phyloP scores from a whole-genome alignment of 2,888 invertebrate genomes.

The Conomelus anceps region DNA sequence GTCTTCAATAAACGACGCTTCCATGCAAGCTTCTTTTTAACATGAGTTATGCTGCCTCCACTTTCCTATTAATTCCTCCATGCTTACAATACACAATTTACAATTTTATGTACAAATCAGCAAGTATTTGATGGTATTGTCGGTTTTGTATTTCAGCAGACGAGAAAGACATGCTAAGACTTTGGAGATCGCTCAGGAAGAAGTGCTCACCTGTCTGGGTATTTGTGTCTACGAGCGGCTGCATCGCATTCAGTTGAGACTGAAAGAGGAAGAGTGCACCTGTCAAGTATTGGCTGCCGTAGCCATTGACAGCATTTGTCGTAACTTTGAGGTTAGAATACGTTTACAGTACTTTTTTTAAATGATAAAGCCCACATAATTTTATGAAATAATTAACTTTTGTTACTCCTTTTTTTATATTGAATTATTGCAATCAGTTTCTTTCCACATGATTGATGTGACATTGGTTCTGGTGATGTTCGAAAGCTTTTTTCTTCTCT shows the following conservation, averaged over 20 bases:
- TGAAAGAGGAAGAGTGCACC: slow-evolving; percentile 88
- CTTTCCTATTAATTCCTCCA: too few relatives aligned
- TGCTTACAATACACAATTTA: too few relatives aligned
- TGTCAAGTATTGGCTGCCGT: slow-evolving; percentile 87
- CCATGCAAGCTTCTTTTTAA: too few relatives aligned
- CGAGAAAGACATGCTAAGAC: slow-evolving; percentile 93
- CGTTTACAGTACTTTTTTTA: neutral
- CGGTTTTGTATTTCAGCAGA: slow-evolving; percentile 48
- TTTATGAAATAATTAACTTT: too few relatives aligned
- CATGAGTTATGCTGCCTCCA: too few relatives aligned
- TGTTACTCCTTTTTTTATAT: too few relatives aligned
- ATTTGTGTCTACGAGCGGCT: slow-evolving; percentile 88
- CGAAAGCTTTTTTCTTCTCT: neutral
- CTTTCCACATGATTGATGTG: too few relatives aligned
- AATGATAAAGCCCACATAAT: too few relatives aligned
- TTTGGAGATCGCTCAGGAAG: slow-evolving; percentile 93
- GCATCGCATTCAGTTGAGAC: slow-evolving; percentile 75
- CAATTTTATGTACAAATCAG: neutral
- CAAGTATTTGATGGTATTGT: neutral
- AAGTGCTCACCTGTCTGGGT: slow-evolving; percentile 89
- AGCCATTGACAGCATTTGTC: slow-evolving; percentile 76
- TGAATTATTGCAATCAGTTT: too few relatives aligned
- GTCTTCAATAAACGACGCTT: too few relatives aligned
- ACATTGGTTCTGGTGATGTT: too few relatives aligned
- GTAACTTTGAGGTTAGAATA: slow-evolving; percentile 64